Percentiles rank a stretch among this genome's conserved stretches.
Evolutionary conservation across 2,113 vertebrate genomes (phyloP).

Genomic region (Percopsis transmontana): DNA sequence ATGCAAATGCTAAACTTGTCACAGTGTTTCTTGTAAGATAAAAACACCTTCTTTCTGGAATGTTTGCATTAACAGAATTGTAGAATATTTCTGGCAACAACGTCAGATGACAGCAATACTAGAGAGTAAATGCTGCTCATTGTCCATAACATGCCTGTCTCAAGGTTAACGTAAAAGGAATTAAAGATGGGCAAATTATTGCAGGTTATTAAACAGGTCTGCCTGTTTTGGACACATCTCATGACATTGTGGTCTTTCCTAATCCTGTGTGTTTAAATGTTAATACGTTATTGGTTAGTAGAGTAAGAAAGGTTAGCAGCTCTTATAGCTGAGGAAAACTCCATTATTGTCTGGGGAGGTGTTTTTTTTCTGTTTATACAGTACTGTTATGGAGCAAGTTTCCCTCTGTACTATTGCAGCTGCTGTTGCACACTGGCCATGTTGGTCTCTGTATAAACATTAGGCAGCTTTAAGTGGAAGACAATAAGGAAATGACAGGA

Average conservation of each 20-base stretch:
- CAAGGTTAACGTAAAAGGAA: constrained; percentile 75
- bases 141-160: constrained; percentile 52
- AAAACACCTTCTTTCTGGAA: constrained; percentile 55
- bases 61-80: constrained; percentile 32
- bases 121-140: constrained; percentile 65
- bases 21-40: constrained; percentile 2
- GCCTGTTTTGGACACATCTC: constrained; percentile 56
- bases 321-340: constrained; percentile 35
- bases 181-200: constrained; percentile 67
- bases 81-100: constrained; percentile 59
- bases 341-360: constrained; percentile 35
- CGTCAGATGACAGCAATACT: constrained; percentile 74
- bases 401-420: constrained; percentile 56
- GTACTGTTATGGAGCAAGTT: constrained; percentile 50
- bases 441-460: constrained; percentile 74
- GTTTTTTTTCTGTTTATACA: constrained; percentile 61
- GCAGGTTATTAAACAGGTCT: constrained; percentile 42
- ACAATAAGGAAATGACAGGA: constrained; percentile 69
- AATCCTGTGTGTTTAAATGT: constrained; percentile 26
- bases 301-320: constrained; percentile 39
- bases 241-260: constrained; percentile 57
- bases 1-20: constrained; percentile 13
- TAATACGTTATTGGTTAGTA: constrained; percentile 56
- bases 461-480: constrained; percentile 62
- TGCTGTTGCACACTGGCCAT: constrained; percentile 64